phyloP scores from a whole-genome alignment of 1,140 invertebrate species.

The Myzus persicae region DNA sequence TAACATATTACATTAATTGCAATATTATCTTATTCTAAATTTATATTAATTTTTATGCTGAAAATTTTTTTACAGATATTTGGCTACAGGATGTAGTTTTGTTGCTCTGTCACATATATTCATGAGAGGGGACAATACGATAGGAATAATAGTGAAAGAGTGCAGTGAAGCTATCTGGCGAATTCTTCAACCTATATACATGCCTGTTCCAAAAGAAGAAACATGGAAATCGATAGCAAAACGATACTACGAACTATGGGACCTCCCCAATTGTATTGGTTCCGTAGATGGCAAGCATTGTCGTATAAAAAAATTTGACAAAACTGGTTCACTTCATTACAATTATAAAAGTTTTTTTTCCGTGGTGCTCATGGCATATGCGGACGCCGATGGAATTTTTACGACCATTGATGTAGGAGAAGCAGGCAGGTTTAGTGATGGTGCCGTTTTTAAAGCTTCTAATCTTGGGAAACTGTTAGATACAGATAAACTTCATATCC shows the following conservation, averaged over 20 bases:
- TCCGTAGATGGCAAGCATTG: conserved; percentile 55
- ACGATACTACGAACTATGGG: conserved; percentile 59
- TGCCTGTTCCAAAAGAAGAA: conserved; percentile 41
- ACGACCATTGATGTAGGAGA: conserved; percentile 64
- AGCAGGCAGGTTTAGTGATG: conserved; percentile 64
- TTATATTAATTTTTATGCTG: neutral
- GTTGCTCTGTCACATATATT: conserved; percentile 24
- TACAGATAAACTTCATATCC: conserved; percentile 30
- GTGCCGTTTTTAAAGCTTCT: conserved; percentile 63
- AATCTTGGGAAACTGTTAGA: conserved; percentile 46
- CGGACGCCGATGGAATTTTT: conserved; percentile 64
- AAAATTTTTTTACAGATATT: conserved; percentile 32
- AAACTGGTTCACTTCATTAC: conserved; percentile 60
- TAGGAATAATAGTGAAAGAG: conserved; percentile 37
- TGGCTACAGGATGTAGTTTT: conserved; percentile 32
- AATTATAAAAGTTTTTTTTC: conserved; percentile 65
- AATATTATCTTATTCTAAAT: too few species aligned
- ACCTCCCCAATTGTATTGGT: conserved; percentile 44
- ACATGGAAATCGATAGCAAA: conserved; percentile 28
- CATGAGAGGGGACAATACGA: conserved; percentile 31
- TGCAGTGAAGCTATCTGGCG: conserved; percentile 11
- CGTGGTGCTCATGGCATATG: conserved; percentile 63
- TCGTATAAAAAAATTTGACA: conserved; percentile 52
- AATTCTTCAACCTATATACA: conserved; percentile 3
- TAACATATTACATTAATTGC: too few species aligned